Evolutionary conservation across 2,797 vertebrate species (phyloP).

Genomic region (Microtus agrestis): DNA sequence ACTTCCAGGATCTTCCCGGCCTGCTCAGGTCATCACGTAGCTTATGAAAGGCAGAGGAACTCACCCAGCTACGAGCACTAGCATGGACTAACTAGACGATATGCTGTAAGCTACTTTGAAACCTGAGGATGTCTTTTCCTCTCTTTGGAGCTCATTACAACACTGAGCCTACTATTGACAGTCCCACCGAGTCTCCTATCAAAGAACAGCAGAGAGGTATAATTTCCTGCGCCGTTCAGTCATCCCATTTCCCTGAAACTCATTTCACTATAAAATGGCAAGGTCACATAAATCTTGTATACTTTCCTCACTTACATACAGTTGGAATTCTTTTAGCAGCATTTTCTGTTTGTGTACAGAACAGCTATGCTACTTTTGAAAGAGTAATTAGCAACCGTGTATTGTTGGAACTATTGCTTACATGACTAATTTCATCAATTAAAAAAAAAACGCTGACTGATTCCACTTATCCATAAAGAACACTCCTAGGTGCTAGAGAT

Average conservation of each 20-base stretch:
- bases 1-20: constrained; percentile 43
- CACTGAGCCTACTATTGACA: constrained; percentile 52
- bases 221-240: constrained; percentile 73
- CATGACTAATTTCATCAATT: background rate
- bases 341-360: constrained; percentile 42
- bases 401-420: background rate
- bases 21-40: background rate
- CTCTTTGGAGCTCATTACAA: constrained; percentile 61
- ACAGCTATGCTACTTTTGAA: constrained; percentile 28
- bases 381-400: background rate
- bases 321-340: background rate
- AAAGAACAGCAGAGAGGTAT: constrained; percentile 48
- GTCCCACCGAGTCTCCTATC: constrained; percentile 62
- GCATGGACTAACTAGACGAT: constrained; percentile 17
- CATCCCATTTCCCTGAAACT: background rate
- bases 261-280: constrained; percentile 61
- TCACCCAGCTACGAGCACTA: constrained; percentile 23
- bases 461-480: background rate
- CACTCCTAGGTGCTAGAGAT: background rate
- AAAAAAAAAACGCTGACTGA: background rate
- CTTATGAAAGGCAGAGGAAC: constrained; percentile 44
- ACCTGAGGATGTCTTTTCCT: constrained; percentile 46
- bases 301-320: constrained; percentile 58
- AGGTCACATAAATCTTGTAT: background rate
- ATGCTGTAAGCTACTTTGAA: constrained; percentile 75